Percentiles rank a stretch among this genome's conserved stretches.
These are phyloP conservation scores for Epinephelus lanceolatus DNA, from an alignment of 2,113 vertebrate genomes.

Conservation along the genomic window DNA sequence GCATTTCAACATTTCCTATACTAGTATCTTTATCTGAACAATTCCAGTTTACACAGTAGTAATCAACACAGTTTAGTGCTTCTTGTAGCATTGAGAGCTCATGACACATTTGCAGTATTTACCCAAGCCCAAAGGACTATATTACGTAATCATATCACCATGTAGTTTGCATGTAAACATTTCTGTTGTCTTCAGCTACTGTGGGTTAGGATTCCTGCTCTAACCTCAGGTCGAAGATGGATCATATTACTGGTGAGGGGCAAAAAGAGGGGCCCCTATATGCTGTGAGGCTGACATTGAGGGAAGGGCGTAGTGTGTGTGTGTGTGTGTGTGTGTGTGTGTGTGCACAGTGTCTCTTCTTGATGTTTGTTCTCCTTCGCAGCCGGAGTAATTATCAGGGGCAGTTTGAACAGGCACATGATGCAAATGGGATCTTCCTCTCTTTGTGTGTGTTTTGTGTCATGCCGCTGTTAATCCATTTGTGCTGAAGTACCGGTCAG, in stretches of 20 bases:
- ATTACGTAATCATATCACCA: slow-evolving; percentile 20
- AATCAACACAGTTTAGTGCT: background rate
- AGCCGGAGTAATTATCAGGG: slow-evolving; percentile 33
- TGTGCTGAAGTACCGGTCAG: slow-evolving; percentile 15
- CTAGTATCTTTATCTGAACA: no score
- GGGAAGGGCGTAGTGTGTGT: slow-evolving; percentile 14
- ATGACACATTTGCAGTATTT: background rate
- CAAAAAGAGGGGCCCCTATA: slow-evolving; percentile 52
- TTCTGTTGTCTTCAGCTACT: slow-evolving; percentile 52
- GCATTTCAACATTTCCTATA: no score
- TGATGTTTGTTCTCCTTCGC: slow-evolving; percentile 14
- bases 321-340: background rate
- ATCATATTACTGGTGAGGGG: slow-evolving; percentile 73
- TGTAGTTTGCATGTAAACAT: slow-evolving; percentile 25
- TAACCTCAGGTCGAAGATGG: slow-evolving; percentile 58
- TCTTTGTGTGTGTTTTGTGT: slow-evolving; percentile 24
- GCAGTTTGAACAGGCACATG: slow-evolving; percentile 40
- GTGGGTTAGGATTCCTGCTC: slow-evolving; percentile 55
- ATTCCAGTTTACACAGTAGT: background rate
- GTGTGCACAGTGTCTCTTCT: background rate
- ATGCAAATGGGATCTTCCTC: slow-evolving; percentile 50
- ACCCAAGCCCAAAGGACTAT: background rate
- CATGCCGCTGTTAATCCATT: slow-evolving; percentile 44
- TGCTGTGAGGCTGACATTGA: slow-evolving; percentile 50
- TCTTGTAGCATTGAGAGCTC: background rate